A percentile compares a stretch with the other conserved stretches of the same genome.
Evolutionary conservation across 1,140 invertebrate species (phyloP).

Genomic region (Akabosia matsudoensis): DNA sequence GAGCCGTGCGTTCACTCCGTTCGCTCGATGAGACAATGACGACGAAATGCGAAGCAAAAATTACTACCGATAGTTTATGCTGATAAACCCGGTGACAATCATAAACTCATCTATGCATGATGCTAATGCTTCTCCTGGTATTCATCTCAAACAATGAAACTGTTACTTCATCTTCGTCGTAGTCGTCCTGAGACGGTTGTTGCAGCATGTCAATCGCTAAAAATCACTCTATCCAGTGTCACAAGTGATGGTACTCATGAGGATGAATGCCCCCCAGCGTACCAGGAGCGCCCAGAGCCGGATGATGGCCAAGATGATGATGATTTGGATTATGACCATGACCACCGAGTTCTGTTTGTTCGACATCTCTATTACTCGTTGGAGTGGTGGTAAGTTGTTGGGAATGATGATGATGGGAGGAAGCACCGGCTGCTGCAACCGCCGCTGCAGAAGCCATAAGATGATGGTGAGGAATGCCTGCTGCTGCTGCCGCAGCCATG

Average conservation of each 20-base stretch:
- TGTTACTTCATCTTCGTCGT: not conserved
- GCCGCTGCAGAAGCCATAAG: constrained; percentile 45
- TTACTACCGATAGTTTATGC: not conserved
- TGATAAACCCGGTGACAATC: constrained; percentile 23
- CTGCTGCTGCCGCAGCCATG: constrained; percentile 45
- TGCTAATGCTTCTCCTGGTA: not conserved
- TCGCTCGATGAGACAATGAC: not conserved
- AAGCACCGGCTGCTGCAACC: constrained; percentile 38
- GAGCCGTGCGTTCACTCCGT: not conserved
- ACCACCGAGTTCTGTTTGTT: constrained; percentile 41
- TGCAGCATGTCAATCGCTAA: not conserved
- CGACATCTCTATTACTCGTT: constrained; percentile 27
- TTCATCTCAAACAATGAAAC: constrained; percentile 1
- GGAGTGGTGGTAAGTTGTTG: not conserved
- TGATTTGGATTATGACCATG: constrained; percentile 34
- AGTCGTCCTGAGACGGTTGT: not conserved
- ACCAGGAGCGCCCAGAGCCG: constrained; percentile 6
- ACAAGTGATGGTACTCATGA: constrained; percentile 48
- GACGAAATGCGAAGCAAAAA: constrained; percentile 2
- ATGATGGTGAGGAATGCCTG: constrained; percentile 47
- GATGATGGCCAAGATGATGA: constrained; percentile 27
- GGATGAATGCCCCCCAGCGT: constrained; percentile 36
- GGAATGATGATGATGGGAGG: constrained; percentile 20
- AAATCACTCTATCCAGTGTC: constrained; percentile 38
- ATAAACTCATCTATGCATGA: not conserved